Evolutionary conservation across 2,797 vertebrate species (phyloP).

Genomic region (Dallia pectoralis): DNA sequence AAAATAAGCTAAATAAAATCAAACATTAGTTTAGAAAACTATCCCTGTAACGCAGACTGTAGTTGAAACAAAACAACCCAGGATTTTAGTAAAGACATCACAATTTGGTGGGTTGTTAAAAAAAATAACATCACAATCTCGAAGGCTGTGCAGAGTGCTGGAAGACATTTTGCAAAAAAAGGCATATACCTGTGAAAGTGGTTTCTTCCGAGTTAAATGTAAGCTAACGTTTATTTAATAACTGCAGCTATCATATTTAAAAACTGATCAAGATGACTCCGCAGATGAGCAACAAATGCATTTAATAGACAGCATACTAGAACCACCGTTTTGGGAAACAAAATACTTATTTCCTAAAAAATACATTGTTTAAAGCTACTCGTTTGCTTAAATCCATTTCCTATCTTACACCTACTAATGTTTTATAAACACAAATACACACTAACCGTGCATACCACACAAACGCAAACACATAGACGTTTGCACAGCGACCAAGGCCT

Average conservation of each 20-base stretch:
- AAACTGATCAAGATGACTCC: slow-evolving; percentile 41
- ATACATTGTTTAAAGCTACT: slow-evolving; percentile 12
- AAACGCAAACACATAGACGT: slow-evolving; percentile 41
- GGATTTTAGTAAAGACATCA: slow-evolving; percentile 28
- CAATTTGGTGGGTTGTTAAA: slow-evolving; percentile 18
- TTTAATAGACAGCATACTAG: slow-evolving; percentile 17
- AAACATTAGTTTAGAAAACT: slow-evolving; percentile 47
- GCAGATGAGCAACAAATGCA: slow-evolving; percentile 36
- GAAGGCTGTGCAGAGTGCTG: not conserved
- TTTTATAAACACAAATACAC: slow-evolving; percentile 48
- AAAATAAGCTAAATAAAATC: slow-evolving; percentile 46
- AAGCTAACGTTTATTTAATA: slow-evolving; percentile 42
- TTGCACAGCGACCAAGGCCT: slow-evolving; percentile 19
- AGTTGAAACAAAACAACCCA: slow-evolving; percentile 9
- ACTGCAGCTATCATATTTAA: slow-evolving; percentile 24
- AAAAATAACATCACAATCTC: slow-evolving; percentile 23
- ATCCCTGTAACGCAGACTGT: slow-evolving; percentile 16
- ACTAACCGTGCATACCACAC: slow-evolving; percentile 31
- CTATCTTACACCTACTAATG: slow-evolving; percentile 15
- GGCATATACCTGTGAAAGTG: no score
- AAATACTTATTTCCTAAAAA: slow-evolving; percentile 30
- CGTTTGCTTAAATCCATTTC: slow-evolving; percentile 4
- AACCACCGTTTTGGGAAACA: slow-evolving; percentile 23
- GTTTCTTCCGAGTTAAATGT: no score
- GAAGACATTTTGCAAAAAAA: not conserved